Percentiles rank a stretch among this genome's conserved stretches.
Evolutionary conservation across 2,113 vertebrate genomes (phyloP).

Genomic region (Lepus americanus): DNA sequence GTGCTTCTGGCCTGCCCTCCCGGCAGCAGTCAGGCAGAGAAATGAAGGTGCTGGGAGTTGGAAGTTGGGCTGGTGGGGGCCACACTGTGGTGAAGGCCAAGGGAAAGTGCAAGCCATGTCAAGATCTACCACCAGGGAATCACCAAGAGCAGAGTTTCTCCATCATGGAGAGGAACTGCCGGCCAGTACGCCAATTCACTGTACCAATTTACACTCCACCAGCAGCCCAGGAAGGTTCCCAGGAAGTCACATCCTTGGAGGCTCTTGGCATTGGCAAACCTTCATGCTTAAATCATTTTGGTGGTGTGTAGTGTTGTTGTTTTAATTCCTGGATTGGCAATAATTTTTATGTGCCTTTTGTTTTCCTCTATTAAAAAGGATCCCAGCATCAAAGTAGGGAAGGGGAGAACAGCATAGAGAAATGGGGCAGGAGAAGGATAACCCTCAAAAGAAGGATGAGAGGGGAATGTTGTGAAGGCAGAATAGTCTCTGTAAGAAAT

Average conservation of each 20-base stretch:
- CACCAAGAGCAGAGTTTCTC: not conserved
- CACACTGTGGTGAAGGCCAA: not conserved
- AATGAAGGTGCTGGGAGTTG: not conserved
- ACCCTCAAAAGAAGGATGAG: no score
- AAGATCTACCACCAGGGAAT: not conserved
- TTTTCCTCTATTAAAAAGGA: no score
- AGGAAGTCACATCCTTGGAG: not conserved
- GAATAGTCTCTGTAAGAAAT: no score
- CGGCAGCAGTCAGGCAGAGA: not conserved
- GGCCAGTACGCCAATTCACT: not conserved
- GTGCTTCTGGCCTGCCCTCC: not conserved
- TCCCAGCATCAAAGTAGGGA: no score
- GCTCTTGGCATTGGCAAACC: not conserved
- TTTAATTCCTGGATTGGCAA: constrained; percentile 16
- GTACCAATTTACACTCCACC: not conserved
- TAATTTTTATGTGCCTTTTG: no score
- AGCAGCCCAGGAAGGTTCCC: not conserved
- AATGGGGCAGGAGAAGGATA: no score
- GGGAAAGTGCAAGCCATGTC: rapidly evolving
- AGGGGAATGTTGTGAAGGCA: no score
- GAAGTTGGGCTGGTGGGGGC: not conserved
- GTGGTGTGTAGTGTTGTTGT: not conserved
- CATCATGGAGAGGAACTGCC: not conserved
- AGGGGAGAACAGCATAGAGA: no score
- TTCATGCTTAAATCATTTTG: not conserved